Conservation (phyloP, 2,113 vertebrate species). For the Chascanopsetta lugubris region DNA sequence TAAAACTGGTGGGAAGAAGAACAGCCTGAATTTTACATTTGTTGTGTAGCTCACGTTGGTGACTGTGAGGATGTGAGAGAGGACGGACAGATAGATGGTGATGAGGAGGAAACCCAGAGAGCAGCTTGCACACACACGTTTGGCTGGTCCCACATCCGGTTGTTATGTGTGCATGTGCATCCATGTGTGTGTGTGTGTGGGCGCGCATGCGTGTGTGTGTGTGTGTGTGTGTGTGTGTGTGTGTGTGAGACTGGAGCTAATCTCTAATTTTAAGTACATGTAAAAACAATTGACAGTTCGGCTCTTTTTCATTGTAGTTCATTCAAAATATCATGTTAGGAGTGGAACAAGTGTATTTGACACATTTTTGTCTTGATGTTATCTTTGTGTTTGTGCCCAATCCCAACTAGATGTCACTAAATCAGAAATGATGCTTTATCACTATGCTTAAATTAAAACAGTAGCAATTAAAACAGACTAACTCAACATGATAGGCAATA, state of each 20-base stretch:
- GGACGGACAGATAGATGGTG: conserved; percentile 27
- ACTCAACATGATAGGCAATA: too few relatives aligned
- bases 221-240: neutral
- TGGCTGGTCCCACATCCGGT: conserved; percentile 72
- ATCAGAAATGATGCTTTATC: too few relatives aligned
- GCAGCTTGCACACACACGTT: conserved; percentile 37
- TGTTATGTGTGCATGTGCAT: conserved; percentile 36
- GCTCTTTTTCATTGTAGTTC: too few relatives aligned
- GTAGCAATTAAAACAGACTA: too few relatives aligned
- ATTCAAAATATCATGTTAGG: too few relatives aligned
- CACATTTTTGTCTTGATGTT: too few relatives aligned
- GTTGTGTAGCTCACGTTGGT: conserved; percentile 13
- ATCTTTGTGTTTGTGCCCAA: too few relatives aligned
- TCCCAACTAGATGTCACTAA: too few relatives aligned
- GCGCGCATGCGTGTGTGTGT: conserved; percentile 33
- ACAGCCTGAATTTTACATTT: neutral
- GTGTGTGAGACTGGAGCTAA: conserved; percentile 14
- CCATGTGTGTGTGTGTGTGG: conserved; percentile 5
- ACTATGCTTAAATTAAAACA: too few relatives aligned
- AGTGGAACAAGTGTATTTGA: too few relatives aligned
- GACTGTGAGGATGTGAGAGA: conserved; percentile 5
- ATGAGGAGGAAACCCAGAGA: conserved; percentile 57
- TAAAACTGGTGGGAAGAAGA: conserved; percentile 16
- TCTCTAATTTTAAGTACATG: too few relatives aligned
- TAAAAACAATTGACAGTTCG: too few relatives aligned